Base-by-base conservation (phyloP, 1,140 invertebrate genomes). In the Gryon sp. region DNA sequence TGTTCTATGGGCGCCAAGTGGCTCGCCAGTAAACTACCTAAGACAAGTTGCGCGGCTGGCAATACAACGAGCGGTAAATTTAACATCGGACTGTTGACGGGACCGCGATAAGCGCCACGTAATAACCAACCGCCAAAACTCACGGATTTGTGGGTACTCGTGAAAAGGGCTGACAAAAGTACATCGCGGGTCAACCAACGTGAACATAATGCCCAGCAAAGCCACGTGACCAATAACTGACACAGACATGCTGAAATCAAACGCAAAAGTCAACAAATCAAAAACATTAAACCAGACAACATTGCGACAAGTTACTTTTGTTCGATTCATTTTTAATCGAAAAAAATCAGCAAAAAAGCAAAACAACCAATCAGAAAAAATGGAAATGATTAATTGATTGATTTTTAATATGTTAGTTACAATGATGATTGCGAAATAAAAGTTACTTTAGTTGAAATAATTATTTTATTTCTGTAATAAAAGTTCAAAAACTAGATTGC, bases 111-210 rank as follows among this genome's bases (percentile, higher is more conserved):
- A 15, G 85, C 84, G 1, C 84, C 83, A 14, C 86, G 80, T 20
- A 88, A 57, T 6, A 88, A 52, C 87, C 87, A 88, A 3, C 85
- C 84, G 2, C 87, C 85, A 14, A 88, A 82, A 28, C 84, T 83
- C 18, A 85, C 82, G 0, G 86, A 88, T 70, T 88, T 88, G 43
- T 87, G 85, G 9, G 86, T 88, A 57, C 82, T 86, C 2, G 86
- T 86, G 40, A 88, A 88, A 19, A 88, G 38, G 12, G 85, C 82
- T 0, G 87, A 84, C 12, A 87, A 14, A 2, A 88, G 52, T 30
- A 83, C 79, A n/a, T 84, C 72, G 32, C 80, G 78, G 0, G 80
- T 65, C 8, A 88, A 63, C 86, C 86, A 88, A 7, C 79, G 80
- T 15, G 83, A 83, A 40, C 84, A 86, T 16, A 88, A 55, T 7